Percentiles rank a stretch among this genome's conserved stretches.
Evolutionary conservation across 2,113 vertebrate genomes (phyloP).

Genomic region (Leucosticte australis): DNA sequence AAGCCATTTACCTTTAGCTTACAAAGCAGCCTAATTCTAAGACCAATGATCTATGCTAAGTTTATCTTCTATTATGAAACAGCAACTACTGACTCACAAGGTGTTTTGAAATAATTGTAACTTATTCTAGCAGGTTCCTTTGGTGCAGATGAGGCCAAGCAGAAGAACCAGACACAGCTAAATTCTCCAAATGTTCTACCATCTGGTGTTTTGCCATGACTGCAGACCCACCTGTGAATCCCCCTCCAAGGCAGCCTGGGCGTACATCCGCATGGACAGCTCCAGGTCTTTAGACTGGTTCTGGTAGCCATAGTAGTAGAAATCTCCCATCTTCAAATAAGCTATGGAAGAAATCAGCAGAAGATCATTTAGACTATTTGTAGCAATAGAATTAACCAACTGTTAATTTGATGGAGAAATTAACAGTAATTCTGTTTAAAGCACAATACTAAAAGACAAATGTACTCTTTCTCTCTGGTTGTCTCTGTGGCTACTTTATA

Average conservation of each 20-base stretch:
- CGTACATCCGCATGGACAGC: conserved; percentile 83
- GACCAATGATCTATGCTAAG: neutral
- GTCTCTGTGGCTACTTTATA: neutral
- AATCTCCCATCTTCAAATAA: conserved; percentile 92
- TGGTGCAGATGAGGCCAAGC: neutral
- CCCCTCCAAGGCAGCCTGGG: conserved; percentile 83
- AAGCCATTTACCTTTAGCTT: neutral
- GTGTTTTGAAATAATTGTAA: neutral
- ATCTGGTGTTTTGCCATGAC: neutral
- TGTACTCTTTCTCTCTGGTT: neutral
- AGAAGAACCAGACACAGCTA: neutral
- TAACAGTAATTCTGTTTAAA: neutral
- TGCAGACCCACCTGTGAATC: conserved; percentile 83
- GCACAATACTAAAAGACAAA: neutral
- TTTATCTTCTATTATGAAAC: neutral
- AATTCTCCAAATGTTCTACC: neutral
- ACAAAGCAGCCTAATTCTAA: neutral
- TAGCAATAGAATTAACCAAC: neutral
- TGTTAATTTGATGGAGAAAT: neutral
- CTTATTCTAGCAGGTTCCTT: neutral
- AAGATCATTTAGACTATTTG: neutral
- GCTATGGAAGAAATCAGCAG: conserved; percentile 66
- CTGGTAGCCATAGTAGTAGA: conserved; percentile 81
- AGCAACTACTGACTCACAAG: neutral
- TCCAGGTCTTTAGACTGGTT: conserved; percentile 72